Conservation (phyloP, 2,888 invertebrate species). For the Dryomyza anilis region DNA sequence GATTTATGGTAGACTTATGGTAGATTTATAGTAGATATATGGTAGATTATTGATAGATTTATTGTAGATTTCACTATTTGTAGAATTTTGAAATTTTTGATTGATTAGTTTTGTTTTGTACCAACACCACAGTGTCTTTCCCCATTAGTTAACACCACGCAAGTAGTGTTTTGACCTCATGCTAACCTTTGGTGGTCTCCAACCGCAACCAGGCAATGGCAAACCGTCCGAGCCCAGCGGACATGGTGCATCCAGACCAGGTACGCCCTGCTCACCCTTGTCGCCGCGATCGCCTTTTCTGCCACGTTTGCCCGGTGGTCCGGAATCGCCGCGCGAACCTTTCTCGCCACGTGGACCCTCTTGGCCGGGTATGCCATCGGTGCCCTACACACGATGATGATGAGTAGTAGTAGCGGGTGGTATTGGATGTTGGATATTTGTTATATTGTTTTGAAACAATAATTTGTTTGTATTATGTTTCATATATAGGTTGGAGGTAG, state of each 20-base stretch:
- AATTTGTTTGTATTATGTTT: too few species aligned
- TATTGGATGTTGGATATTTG: too few species aligned
- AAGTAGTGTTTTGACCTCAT: too few species aligned
- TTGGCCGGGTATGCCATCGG: slow-evolving; percentile 90
- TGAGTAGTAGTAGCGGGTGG: too few species aligned
- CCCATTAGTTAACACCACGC: neutral
- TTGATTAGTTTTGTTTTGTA: neutral
- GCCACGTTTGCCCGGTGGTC: slow-evolving; percentile 86
- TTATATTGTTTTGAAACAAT: too few species aligned
- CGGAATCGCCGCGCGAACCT: slow-evolving; percentile 78
- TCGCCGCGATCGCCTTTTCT: slow-evolving; percentile 91
- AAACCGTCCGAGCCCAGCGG: slow-evolving; percentile 95
- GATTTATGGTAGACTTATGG: too few species aligned
- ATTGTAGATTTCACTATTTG: too few species aligned
- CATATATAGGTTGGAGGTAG: too few species aligned
- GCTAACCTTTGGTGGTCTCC: slow-evolving; percentile 84
- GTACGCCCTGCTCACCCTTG: slow-evolving; percentile 95
- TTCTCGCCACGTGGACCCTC: slow-evolving; percentile 92
- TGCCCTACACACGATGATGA: slow-evolving; percentile 79
- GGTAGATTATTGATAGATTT: too few species aligned
- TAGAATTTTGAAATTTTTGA: too few species aligned
- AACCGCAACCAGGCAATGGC: slow-evolving; percentile 94
- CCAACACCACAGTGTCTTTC: slow-evolving; percentile 16
- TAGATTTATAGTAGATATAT: too few species aligned
- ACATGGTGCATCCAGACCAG: slow-evolving; percentile 98